phyloP scores from a whole-genome alignment of 2,797 vertebrate species.

The Xenops minutus region DNA sequence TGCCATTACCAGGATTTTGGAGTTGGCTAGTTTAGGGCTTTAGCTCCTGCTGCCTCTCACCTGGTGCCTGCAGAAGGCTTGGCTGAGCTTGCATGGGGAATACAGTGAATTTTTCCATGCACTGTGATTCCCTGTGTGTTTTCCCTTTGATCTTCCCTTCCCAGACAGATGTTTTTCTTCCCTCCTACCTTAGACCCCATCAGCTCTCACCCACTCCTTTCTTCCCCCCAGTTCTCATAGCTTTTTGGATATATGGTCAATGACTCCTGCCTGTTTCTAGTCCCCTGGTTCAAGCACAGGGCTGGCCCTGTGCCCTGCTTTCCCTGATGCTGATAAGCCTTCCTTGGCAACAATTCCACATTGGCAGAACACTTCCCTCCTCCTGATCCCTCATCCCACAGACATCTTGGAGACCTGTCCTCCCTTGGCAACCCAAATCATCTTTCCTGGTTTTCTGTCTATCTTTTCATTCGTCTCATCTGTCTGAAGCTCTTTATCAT shows the following conservation, averaged over 20 bases:
- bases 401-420: background rate
- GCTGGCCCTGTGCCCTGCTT: background rate
- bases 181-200: background rate
- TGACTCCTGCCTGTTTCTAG: background rate
- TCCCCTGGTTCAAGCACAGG: background rate
- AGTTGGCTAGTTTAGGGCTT: background rate
- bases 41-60: background rate
- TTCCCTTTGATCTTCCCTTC: background rate
- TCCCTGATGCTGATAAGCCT: background rate
- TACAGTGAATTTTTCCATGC: background rate
- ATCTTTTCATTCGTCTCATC: background rate
- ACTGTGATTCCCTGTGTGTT: background rate
- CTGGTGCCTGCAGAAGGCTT: background rate
- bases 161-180: background rate
- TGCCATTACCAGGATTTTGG: background rate
- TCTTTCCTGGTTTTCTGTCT: background rate
- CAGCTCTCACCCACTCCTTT: background rate
- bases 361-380: background rate
- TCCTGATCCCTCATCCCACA: background rate
- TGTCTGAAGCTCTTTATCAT: background rate
- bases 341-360: background rate
- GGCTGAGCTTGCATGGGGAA: background rate
- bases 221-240: accelerated
- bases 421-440: background rate
- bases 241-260: accelerated